Percentiles rank a stretch among this genome's conserved stretches.
Conservation (phyloP, 2,888 invertebrate genomes). For the Eupithecia exiguata region DNA sequence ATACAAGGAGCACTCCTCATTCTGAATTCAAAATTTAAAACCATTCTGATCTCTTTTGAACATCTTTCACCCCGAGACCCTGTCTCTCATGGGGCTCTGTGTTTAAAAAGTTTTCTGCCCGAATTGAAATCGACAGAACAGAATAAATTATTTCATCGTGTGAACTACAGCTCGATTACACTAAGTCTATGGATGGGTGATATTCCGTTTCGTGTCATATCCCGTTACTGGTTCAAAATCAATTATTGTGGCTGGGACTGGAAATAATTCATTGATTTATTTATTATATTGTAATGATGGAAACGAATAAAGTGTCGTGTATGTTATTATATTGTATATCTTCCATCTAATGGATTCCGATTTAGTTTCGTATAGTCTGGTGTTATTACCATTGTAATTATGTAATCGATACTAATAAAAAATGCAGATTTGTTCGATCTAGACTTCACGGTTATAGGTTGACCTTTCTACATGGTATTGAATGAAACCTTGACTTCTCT, state of each 20-base stretch:
- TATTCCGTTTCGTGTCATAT: not conserved
- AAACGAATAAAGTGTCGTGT: not conserved
- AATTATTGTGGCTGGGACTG: too few species aligned
- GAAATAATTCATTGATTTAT: not conserved
- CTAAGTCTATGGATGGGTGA: not conserved
- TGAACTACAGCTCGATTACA: not conserved
- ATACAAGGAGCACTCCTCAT: not conserved
- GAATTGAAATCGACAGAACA: not conserved
- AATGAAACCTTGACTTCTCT: constrained; percentile 9
- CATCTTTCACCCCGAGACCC: not conserved
- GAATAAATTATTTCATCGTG: not conserved
- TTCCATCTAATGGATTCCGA: not conserved
- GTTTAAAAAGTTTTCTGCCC: not conserved
- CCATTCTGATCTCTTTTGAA: not conserved
- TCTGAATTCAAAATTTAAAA: not conserved
- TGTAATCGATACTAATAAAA: constrained; percentile 13
- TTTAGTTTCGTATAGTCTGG: not conserved
- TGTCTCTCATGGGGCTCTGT: not conserved
- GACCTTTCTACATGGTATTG: constrained; percentile 29
- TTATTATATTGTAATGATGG: not conserved
- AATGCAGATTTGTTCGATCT: constrained; percentile 31
- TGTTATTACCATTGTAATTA: not conserved
- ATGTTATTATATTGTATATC: not conserved
- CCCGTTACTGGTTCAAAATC: not conserved
- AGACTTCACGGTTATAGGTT: constrained; percentile 38